Evolutionary conservation across 2,113 vertebrate species (phyloP).

Genomic region (Peromyscus leucopus): DNA sequence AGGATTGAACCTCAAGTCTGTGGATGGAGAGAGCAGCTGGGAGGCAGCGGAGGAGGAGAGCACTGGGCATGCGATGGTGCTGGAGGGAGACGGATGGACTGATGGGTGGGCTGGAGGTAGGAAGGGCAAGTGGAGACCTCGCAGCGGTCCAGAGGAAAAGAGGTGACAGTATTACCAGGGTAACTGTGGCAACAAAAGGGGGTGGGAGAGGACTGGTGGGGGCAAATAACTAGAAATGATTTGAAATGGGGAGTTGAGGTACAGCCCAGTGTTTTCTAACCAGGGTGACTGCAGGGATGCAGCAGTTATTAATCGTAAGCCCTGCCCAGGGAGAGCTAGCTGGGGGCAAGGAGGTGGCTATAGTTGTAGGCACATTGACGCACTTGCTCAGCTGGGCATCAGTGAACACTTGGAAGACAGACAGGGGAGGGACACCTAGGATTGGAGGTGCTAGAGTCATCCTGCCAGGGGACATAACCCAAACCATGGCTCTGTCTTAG

Average conservation of each 20-base stretch:
- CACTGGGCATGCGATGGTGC: rapidly evolving
- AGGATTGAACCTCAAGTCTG: not conserved
- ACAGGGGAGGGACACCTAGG: not conserved
- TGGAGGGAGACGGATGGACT: not conserved
- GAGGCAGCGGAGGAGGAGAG: not conserved
- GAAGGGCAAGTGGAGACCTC: not conserved
- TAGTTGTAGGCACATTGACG: not conserved
- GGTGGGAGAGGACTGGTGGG: not conserved
- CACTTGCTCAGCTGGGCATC: not conserved
- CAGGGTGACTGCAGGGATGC: not conserved
- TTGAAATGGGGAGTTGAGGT: not conserved
- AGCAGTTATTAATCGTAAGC: not conserved
- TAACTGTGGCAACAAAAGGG: not conserved
- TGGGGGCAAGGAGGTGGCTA: not conserved
- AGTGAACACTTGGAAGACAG: not conserved
- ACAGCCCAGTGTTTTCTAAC: not conserved
- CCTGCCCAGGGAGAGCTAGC: not conserved
- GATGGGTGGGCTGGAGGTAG: not conserved
- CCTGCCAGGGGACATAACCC: not conserved
- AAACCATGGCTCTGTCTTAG: not conserved
- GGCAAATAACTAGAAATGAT: not conserved
- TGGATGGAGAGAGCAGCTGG: not conserved
- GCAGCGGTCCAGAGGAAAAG: not conserved
- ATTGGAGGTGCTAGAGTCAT: not conserved
- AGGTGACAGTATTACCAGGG: not conserved